Conservation (phyloP, 2,113 vertebrate species). For the Grammatotria lemairii region DNA sequence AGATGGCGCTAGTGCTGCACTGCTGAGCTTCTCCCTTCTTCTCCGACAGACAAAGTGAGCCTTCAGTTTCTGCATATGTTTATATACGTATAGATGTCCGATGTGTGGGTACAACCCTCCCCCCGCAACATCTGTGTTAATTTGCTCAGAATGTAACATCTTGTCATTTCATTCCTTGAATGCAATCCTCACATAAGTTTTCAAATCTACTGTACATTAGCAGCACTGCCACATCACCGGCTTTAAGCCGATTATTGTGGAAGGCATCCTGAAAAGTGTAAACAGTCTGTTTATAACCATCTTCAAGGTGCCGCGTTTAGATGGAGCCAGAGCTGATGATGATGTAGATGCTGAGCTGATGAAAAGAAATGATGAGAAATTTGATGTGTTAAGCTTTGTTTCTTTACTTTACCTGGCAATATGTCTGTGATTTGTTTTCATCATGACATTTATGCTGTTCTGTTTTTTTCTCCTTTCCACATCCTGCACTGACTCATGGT, state of each 20-base stretch:
- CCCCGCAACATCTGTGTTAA: not conserved
- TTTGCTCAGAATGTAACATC: not conserved
- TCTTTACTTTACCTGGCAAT: not conserved
- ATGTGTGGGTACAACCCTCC: not conserved
- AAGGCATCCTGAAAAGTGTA: not conserved
- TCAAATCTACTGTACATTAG: conserved; percentile 13
- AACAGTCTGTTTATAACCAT: not conserved
- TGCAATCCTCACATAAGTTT: conserved; percentile 9
- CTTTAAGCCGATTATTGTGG: conserved; percentile 21
- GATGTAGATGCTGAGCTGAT: not conserved
- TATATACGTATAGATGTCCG: not conserved
- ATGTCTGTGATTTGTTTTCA: not conserved
- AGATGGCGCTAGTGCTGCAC: conserved; percentile 53
- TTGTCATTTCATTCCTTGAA: not conserved
- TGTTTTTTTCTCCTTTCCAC: not conserved
- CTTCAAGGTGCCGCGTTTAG: not conserved
- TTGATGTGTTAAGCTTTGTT: not conserved
- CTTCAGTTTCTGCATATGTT: not conserved
- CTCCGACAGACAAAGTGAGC: conserved; percentile 6
- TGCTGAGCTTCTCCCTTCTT: not conserved
- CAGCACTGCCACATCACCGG: not conserved
- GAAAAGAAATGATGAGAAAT: not conserved
- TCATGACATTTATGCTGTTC: not conserved
- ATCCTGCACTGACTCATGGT: not conserved
- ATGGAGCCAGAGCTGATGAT: not conserved